Percentiles rank a stretch among this genome's conserved stretches.
These are phyloP conservation scores for Dynastes grantii DNA, from an alignment of 2,888 invertebrate genomes.

Conservation along the genomic window DNA sequence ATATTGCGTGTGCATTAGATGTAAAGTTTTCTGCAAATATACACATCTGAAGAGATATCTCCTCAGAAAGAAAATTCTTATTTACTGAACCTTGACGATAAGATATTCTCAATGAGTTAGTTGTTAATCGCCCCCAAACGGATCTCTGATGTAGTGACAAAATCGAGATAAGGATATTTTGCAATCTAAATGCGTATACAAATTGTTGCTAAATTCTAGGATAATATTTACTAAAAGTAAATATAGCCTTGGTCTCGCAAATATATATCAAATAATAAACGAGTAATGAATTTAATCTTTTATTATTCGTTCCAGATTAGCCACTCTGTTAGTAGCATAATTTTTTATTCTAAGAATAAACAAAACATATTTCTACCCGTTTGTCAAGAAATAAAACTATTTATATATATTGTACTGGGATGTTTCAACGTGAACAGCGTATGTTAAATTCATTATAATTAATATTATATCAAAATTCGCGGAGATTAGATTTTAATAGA, in stretches of 20 bases:
- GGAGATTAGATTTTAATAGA: too few species aligned
- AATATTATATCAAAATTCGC: too few species aligned
- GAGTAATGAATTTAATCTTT: not conserved
- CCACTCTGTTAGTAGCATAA: not conserved
- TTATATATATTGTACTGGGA: too few species aligned
- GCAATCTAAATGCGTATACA: slow-evolving; percentile 29
- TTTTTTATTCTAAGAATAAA: too few species aligned
- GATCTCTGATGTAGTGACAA: slow-evolving; percentile 26
- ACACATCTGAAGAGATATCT: slow-evolving; percentile 1
- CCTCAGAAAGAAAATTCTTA: slow-evolving; percentile 18
- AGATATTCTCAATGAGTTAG: slow-evolving; percentile 28
- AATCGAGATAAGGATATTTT: slow-evolving; percentile 22
- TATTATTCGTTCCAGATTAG: not conserved
- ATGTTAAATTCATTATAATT: too few species aligned
- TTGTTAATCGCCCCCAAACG: slow-evolving; percentile 28
- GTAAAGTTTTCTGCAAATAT: not conserved
- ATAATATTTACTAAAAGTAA: slow-evolving; percentile 27
- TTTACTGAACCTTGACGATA: slow-evolving; percentile 37
- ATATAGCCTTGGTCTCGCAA: not conserved
- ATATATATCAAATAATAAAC: not conserved
- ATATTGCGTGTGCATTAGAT: too few species aligned
- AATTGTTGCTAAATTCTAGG: slow-evolving; percentile 31
- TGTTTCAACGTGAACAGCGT: too few species aligned
- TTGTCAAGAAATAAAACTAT: too few species aligned
- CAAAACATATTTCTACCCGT: too few species aligned